Percentiles rank a stretch among this genome's conserved stretches.
Evolutionary conservation across 2,113 vertebrate genomes (phyloP).

Genomic region (Ramphastos sulfuratus): DNA sequence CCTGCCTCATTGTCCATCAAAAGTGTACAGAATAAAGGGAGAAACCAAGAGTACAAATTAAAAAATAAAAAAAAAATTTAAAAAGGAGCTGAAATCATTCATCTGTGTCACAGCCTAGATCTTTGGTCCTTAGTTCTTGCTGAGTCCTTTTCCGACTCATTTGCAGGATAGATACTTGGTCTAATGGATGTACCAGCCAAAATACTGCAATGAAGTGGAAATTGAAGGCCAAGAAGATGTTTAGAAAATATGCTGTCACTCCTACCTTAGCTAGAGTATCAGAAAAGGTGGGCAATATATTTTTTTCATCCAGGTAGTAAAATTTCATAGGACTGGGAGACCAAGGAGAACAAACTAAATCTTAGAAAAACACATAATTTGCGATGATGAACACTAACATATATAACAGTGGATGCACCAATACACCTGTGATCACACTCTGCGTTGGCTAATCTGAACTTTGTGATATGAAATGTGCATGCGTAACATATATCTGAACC

Average conservation of each 20-base stretch:
- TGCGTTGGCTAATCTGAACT: neutral
- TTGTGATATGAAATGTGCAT: neutral
- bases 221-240: neutral
- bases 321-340: neutral
- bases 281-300: neutral
- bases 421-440: too few species aligned
- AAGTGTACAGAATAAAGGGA: neutral
- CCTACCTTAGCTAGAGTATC: neutral
- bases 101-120: fast-evolving
- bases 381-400: neutral
- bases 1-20: neutral
- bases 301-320: neutral
- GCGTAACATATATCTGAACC: neutral
- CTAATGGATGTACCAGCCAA: too few species aligned
- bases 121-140: neutral
- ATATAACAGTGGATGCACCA: neutral
- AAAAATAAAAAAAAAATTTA: neutral
- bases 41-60: neutral
- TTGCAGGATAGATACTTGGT: neutral
- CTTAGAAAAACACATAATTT: too few species aligned
- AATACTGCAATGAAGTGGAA: fast-evolving
- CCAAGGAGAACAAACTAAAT: neutral
- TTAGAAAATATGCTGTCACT: neutral
- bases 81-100: neutral
- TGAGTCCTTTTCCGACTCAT: neutral